Evolutionary conservation across 2,113 vertebrate species (phyloP), one percentile per base, ranked within the genome.

Genomic region (Anoura caudifer): DNA sequence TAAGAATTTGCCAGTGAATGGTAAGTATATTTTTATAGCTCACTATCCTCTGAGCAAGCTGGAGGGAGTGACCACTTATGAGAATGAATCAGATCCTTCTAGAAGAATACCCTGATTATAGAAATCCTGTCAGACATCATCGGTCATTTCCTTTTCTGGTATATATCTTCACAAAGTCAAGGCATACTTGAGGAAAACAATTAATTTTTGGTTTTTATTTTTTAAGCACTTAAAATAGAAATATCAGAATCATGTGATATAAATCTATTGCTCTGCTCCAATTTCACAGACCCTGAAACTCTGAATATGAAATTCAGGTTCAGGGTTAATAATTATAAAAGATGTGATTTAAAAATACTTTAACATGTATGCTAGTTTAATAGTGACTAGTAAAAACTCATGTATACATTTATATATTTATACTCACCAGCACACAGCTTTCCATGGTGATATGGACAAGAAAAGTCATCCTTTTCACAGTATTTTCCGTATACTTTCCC

Each of bases 381-480:
- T 52, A 96, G 41, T 31, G 15, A 50, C 70, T n/a, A 28, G 11
- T 75, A 85, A 97, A 90, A 43, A 26, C 24, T 52, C 63, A 73
- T n/a, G 16, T 50, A 63, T 91, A 45, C 0, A 28, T 91, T 90
- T 54, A 59, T 91, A 45, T 0, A 31, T 92, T 89, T n/a, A 45
- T 96, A 93, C 99, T 98, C 97, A 99, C 99, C 99, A 97, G 98
- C 99, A 98, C 99, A 99, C 65, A 99, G 84, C 38, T 97, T 97
- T 41, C 99, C 99, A 47, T 98, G 97, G 59, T 99, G 90, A 94
- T 99, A 99, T 0, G 99, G 98, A 96, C 99, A 99, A 90, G 99
- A 99, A 98, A 99, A 99, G 96, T 99, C 99, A 76, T 99, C 99
- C 90, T 98, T 99, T 98, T 99, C 99, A 91, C 99, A 99, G 98